Evolutionary conservation across 2,797 vertebrate species (phyloP), one percentile per base, ranked within the genome.

Genomic region (Decapterus maruadsi): DNA sequence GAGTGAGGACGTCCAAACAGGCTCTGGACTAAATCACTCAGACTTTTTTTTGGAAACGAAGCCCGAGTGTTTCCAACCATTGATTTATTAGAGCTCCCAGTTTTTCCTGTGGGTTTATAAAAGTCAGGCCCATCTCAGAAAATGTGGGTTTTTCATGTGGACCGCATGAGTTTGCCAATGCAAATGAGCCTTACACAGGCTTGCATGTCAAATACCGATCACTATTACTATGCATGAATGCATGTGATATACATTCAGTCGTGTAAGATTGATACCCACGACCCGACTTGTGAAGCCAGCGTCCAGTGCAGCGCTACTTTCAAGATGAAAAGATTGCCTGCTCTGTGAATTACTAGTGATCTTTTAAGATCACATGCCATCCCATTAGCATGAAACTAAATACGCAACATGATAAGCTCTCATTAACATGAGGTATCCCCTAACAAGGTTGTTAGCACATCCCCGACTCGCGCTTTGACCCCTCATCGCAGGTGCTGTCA

Each of bases 391-490:
- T 82, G 84, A 85, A 90, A 70, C 75, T 77, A 83, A 90, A 85
- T 29, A 83, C 48, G 71, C 65, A 68, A 26, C 80, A 20, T 88
- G 83, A 92, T 91, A 89, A 86, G 74, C 75, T 77, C 71, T 87
- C 65, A 86, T 92, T 93, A 91, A 82, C 83, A 74, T 85, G 84
- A 89, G 80, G 54, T 84, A 53, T 87, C 87, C 78, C 82, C 42
- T 90, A 91, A 89, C 82, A 89, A 89, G 90, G 87, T 82, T 84
- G 81, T 87, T 91, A 82, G 83, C 73, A 62, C 87, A 73, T 84
- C 80, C 83, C 63, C 14, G 69, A 77, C 38, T 77, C 17, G 11
- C 53, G 68, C 81, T 79, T 78, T 77, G 78, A 74, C 83, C 81
- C 51, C 66, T 75, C 75, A 43, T 78, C 86, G 88, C 87, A 91